phyloP scores from a whole-genome alignment of 2,888 invertebrate genomes.

The Philonicus albiceps region DNA sequence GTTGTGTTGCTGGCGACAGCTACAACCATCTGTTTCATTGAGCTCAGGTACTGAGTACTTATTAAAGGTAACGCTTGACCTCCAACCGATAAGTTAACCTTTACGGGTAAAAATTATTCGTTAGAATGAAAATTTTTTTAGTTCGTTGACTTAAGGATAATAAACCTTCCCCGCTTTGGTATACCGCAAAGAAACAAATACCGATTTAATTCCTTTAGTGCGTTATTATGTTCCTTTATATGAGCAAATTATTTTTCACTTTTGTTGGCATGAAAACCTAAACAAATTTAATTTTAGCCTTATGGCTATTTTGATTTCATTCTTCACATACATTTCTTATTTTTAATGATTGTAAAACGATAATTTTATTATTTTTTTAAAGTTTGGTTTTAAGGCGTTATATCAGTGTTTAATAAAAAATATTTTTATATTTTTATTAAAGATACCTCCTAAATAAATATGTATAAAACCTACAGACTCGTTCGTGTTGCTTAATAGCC shows the following conservation, averaged over 20 bases:
- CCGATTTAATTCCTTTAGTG: too few relatives aligned
- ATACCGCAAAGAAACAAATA: too few relatives aligned
- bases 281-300: not conserved
- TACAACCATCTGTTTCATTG: constrained; percentile 55
- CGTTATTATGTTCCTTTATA: too few relatives aligned
- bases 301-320: too few relatives aligned
- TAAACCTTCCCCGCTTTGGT: not conserved
- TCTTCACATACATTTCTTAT: too few relatives aligned
- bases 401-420: not conserved
- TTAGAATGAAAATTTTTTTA: not conserved
- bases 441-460: not conserved
- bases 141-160: not conserved
- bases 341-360: too few relatives aligned
- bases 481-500: not conserved
- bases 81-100: constrained; percentile 53
- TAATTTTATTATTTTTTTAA: not conserved
- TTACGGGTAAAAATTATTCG: not conserved
- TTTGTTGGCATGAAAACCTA: not conserved
- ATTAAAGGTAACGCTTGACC: constrained; percentile 51
- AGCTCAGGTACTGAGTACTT: constrained; percentile 53
- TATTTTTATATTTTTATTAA: not conserved
- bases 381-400: not conserved
- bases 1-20: constrained; percentile 50
- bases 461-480: not conserved
- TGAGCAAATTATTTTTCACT: not conserved